Conservation (phyloP, 2,113 vertebrate genomes). For the Ahaetulla prasina region DNA sequence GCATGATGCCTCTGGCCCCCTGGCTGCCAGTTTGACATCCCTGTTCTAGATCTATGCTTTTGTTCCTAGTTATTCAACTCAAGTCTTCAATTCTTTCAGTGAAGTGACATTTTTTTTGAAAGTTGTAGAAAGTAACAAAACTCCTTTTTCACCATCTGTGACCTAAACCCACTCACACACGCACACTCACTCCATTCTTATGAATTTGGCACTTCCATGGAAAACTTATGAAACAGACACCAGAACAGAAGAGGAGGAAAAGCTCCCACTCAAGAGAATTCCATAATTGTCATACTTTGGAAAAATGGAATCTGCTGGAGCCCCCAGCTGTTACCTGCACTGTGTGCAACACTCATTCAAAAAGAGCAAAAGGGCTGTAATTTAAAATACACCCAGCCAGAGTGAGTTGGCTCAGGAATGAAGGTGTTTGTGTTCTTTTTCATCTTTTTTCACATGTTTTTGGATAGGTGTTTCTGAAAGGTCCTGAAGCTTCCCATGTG, state of each 20-base stretch:
- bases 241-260: not conserved
- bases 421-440: not conserved
- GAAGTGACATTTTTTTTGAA: not conserved
- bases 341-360: fast-evolving
- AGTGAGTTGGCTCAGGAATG: constrained; percentile 6
- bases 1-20: too few relatives aligned
- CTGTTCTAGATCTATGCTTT: not conserved
- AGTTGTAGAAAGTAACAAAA: not conserved
- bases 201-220: not conserved
- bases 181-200: not conserved
- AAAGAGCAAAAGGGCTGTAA: not conserved
- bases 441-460: not conserved
- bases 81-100: not conserved
- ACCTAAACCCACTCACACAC: not conserved
- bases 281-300: not conserved
- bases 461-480: not conserved
- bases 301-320: not conserved
- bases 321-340: not conserved
- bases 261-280: not conserved
- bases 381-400: not conserved
- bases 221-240: not conserved
- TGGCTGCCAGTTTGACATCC: not conserved
- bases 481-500: not conserved
- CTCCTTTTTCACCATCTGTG: not conserved
- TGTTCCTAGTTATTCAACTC: not conserved